Conservation (phyloP, 2,888 invertebrate species). For the Nowickia ferox region DNA sequence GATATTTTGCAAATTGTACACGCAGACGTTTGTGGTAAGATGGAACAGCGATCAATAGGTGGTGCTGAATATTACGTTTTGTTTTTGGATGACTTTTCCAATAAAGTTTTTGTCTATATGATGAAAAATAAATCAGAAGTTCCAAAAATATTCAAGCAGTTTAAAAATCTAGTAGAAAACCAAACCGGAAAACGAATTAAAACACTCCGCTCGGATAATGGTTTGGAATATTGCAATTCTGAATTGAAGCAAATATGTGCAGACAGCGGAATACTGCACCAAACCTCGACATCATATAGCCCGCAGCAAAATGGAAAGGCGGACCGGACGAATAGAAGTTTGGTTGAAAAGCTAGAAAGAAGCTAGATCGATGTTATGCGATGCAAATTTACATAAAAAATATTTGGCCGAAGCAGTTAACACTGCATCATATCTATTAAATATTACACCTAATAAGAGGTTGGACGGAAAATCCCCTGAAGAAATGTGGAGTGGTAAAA, state of each 20-base stretch:
- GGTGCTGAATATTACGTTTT: slow-evolving; percentile 31
- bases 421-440: slow-evolving; percentile 54
- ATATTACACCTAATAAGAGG: slow-evolving; percentile 30
- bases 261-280: slow-evolving; percentile 37
- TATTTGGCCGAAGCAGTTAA: slow-evolving; percentile 51
- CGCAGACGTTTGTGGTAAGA: slow-evolving; percentile 41
- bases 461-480: not conserved
- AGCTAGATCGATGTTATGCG: slow-evolving; percentile 45
- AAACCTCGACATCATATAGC: slow-evolving; percentile 39
- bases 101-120: slow-evolving; percentile 36
- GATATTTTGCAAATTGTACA: slow-evolving; percentile 37
- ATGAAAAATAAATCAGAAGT: slow-evolving; percentile 43
- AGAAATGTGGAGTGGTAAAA: slow-evolving; percentile 21
- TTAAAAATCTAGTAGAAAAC: slow-evolving; percentile 38
- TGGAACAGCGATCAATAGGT: slow-evolving; percentile 28
- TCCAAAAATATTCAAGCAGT: slow-evolving; percentile 30
- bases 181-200: slow-evolving; percentile 35
- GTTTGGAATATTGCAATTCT: slow-evolving; percentile 36
- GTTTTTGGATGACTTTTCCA: slow-evolving; percentile 42
- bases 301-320: slow-evolving; percentile 51
- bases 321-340: slow-evolving; percentile 40
- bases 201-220: slow-evolving; percentile 34
- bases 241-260: slow-evolving; percentile 24
- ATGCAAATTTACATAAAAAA: slow-evolving; percentile 40
- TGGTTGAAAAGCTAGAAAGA: slow-evolving; percentile 55